Evolutionary conservation across 2,797 vertebrate genomes (phyloP).

Genomic region (Crenichthys baileyi): DNA sequence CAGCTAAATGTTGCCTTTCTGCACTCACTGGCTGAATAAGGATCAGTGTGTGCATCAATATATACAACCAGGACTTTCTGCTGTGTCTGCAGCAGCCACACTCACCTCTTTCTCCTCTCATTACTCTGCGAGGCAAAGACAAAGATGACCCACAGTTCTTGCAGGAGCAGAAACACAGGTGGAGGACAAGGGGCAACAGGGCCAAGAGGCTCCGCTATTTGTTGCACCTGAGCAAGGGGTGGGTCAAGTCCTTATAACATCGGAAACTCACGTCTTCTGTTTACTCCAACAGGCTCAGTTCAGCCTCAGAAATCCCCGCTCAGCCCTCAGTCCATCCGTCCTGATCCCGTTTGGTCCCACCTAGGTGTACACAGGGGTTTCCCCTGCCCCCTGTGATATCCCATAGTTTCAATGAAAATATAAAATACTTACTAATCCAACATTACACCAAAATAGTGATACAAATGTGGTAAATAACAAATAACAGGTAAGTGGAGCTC

Average conservation of each 20-base stretch:
- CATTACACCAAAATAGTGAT: background rate
- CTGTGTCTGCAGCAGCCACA: constrained; percentile 31
- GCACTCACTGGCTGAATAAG: background rate
- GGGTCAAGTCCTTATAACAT: constrained; percentile 45
- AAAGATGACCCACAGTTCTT: constrained; percentile 26
- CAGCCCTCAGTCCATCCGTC: constrained; percentile 54
- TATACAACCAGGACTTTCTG: constrained; percentile 56
- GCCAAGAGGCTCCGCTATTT: constrained; percentile 64
- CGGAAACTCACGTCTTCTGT: constrained; percentile 50
- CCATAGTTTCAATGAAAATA: constrained; percentile 37
- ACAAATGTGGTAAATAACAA: background rate
- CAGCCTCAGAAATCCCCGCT: constrained; percentile 55
- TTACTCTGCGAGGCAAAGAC: constrained; percentile 44
- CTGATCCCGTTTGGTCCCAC: constrained; percentile 63
- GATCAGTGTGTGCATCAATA: background rate
- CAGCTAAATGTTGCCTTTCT: background rate
- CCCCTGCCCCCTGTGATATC: constrained; percentile 21
- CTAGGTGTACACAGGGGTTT: constrained; percentile 49
- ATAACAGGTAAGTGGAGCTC: background rate
- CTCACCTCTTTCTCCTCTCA: constrained; percentile 61
- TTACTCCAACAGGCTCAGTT: constrained; percentile 41
- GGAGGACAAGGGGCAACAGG: constrained; percentile 23
- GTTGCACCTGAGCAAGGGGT: constrained; percentile 66
- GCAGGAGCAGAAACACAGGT: constrained; percentile 30
- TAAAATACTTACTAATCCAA: background rate